These are phyloP conservation scores for Proisotoma minuta DNA, from an alignment of 2,888 invertebrate species.

Conservation along the genomic window DNA sequence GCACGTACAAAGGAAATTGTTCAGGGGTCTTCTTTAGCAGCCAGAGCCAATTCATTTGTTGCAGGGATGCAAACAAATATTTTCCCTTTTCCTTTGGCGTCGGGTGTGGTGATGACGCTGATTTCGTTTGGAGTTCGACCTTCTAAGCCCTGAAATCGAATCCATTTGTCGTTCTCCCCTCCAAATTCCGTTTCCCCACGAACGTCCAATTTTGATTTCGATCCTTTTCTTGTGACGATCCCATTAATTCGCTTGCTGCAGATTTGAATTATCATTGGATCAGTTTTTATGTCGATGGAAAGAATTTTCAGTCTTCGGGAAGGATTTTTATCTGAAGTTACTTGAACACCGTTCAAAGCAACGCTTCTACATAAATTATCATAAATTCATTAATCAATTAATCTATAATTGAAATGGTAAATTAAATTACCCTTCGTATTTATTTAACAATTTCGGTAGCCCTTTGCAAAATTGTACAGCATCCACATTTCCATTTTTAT, in stretches of 20 bases:
- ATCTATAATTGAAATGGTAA: neutral
- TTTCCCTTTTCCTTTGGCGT: constrained; percentile 2
- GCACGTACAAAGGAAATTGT: no score
- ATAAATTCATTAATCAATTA: neutral
- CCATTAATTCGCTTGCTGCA: neutral
- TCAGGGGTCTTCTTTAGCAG: no score
- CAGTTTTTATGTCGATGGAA: neutral
- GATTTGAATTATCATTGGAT: neutral
- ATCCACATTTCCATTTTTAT: constrained; percentile 10
- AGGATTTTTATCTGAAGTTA: neutral
- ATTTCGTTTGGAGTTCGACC: no score
- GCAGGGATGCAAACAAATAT: neutral
- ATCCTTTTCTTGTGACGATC: neutral
- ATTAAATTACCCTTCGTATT: neutral
- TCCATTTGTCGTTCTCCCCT: neutral
- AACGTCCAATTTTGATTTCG: neutral
- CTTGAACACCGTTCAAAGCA: neutral
- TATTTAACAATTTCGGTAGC: neutral
- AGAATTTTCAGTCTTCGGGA: neutral
- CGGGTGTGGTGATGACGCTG: neutral
- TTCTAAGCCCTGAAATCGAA: constrained; percentile 5
- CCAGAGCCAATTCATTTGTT: neutral
- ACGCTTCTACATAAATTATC: neutral
- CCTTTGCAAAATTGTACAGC: neutral
- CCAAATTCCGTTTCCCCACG: constrained; percentile 3